Conservation (phyloP, 1,140 invertebrate genomes). For the Littorina saxatilis region DNA sequence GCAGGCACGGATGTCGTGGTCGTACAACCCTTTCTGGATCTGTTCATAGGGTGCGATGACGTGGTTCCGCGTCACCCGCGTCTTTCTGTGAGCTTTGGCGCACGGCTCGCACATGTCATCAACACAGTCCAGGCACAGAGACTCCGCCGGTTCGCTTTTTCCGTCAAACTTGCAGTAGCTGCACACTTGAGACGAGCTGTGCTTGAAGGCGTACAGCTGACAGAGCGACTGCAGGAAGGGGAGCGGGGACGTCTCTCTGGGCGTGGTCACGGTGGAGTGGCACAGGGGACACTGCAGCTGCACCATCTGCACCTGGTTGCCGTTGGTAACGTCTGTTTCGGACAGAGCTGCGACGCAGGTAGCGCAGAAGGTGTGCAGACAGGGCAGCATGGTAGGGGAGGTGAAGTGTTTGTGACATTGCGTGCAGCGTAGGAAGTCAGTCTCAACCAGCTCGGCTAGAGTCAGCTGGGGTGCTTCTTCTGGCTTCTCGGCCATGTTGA, state of each 20-base stretch:
- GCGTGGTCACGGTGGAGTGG: conserved; percentile 39
- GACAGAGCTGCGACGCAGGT: conserved; percentile 53
- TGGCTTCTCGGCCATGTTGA: not conserved
- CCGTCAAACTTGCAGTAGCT: conserved; percentile 68
- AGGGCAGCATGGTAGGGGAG: conserved; percentile 63
- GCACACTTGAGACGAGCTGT: conserved; percentile 49
- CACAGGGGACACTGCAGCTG: conserved; percentile 55
- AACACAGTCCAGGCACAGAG: conserved; percentile 65
- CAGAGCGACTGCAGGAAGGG: conserved; percentile 57
- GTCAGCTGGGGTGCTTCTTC: conserved; percentile 37
- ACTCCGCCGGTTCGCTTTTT: conserved; percentile 48
- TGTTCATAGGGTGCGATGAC: conserved; percentile 61
- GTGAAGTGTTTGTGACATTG: conserved; percentile 56
- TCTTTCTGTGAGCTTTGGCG: conserved; percentile 62
- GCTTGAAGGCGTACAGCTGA: conserved; percentile 57
- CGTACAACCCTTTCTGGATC: conserved; percentile 65
- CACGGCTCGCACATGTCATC: conserved; percentile 70
- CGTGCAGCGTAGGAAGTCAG: conserved; percentile 63
- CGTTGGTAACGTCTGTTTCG: conserved; percentile 11
- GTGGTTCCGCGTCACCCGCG: conserved; percentile 68
- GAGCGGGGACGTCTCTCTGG: conserved; percentile 37
- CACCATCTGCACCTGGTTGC: not conserved
- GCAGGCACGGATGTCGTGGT: conserved; percentile 63
- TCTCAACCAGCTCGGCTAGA: conserved; percentile 57
- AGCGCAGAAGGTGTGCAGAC: conserved; percentile 67